phyloP scores from a whole-genome alignment of 2,797 vertebrate species.

The Chiroxiphia lanceolata region DNA sequence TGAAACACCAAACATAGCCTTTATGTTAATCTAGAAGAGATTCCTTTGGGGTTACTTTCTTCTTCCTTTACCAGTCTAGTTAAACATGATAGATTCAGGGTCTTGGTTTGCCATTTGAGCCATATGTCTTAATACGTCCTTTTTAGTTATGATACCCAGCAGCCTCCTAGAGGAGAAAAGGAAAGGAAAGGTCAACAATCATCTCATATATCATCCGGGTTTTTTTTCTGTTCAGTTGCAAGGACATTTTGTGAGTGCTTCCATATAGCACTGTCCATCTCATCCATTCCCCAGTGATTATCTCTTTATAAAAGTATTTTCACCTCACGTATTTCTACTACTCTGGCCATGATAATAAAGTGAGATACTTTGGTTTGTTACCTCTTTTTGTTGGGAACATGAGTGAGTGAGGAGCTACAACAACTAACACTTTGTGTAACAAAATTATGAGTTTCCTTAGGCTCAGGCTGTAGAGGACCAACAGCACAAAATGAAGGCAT shows the following conservation, averaged over 20 bases:
- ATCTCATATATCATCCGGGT: not conserved
- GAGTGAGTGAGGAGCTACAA: not conserved
- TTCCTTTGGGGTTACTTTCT: constrained; percentile 60
- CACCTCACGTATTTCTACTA: not conserved
- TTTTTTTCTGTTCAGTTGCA: not conserved
- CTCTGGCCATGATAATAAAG: not conserved
- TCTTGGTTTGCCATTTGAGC: constrained; percentile 99
- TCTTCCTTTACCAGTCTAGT: constrained; percentile 73
- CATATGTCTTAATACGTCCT: constrained; percentile 97
- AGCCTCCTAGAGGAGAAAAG: constrained; percentile 84
- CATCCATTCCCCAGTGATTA: not conserved
- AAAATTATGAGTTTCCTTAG: not conserved
- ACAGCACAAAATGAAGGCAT: not conserved
- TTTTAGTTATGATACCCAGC: constrained; percentile 98
- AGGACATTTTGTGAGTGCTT: not conserved
- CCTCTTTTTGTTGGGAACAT: not conserved
- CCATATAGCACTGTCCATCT: not conserved
- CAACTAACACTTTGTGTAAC: not conserved
- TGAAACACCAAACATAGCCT: constrained; percentile 41
- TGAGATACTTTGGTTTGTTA: not conserved
- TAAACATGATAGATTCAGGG: constrained; percentile 97
- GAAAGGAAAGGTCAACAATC: constrained; percentile 48
- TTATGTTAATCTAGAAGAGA: constrained; percentile 49
- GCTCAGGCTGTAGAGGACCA: not conserved
- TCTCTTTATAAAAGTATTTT: not conserved